Evolutionary conservation across 1,140 invertebrate genomes (phyloP), one percentile per base, ranked within the genome.

Genomic region (Cecropterus lyciades): DNA sequence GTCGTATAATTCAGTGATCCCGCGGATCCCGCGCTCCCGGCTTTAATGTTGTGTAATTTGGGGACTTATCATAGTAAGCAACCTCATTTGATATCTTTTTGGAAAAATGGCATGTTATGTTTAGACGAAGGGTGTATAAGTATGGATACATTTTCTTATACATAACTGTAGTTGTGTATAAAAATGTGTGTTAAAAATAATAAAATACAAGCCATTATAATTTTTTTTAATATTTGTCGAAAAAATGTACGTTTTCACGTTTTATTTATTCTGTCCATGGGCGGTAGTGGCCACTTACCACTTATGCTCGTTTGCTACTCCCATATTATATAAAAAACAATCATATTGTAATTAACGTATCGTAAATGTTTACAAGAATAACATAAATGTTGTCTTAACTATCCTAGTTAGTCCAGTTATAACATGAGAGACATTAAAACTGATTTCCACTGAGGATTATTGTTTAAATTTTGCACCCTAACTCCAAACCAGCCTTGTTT

Each of bases 391-490:
- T n/a, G 13, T 27, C 20, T 51, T 51, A 51, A 51, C 11, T 6
- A 3, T 51, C 13, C 48, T 27, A 51, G 37, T 40, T 5, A n/a
- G 37, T n/a, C 10, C 1, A 40, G 37, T 33, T 33, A 40, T 9
- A 10, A 33, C 57, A 17, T 11, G n/a, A 13, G 46, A 49, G 43
- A 60, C 45, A 17, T 49, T 30, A 37, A 60, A 60, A 60, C 27
- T 60, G 45, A 60, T 60, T 60, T 49, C 57, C 30, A 37, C 30
- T 16, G 57, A 48, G 57, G 46, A n/a, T 60, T 60, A 60, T 49
- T 37, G 15, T 33, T 27, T 15, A 48, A 27, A 40, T 46, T 30
- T 59, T 59, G 11, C 27, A 40, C 14, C 8, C 10, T 5, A 24
- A 24, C 20, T 15, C 27, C 6, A 14, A 51, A n/a, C 4, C 13